phyloP scores from a whole-genome alignment of 37 sponge, comb jelly and placozoan genomes.

The Geodia barretti region DNA sequence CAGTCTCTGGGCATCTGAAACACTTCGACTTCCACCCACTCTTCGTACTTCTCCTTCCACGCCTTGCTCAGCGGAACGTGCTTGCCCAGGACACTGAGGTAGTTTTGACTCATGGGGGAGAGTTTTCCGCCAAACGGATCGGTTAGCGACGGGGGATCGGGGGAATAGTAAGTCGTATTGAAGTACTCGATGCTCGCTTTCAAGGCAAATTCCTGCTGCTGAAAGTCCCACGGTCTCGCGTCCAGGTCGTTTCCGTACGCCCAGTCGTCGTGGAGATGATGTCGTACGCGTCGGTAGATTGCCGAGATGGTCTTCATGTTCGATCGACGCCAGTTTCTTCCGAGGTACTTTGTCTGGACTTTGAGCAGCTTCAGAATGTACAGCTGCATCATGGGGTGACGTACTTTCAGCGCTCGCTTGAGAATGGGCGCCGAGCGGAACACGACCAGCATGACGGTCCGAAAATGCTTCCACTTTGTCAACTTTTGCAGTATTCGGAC shows the following conservation, averaged over 20 bases:
- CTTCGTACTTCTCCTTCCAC: constrained; percentile 86
- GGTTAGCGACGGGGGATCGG: not conserved
- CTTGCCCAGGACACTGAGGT: constrained; percentile 66
- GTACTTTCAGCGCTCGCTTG: constrained; percentile 91
- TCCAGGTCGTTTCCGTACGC: constrained; percentile 97
- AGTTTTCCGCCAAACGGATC: constrained; percentile 13
- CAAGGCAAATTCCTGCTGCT: constrained; percentile 80
- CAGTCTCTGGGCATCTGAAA: constrained; percentile 54
- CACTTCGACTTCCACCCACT: constrained; percentile 94
- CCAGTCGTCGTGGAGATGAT: constrained; percentile 96
- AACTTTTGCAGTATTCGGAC: constrained; percentile 91
- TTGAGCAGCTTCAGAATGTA: constrained; percentile 96
- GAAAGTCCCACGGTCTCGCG: constrained; percentile 91
- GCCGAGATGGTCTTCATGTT: constrained; percentile 95
- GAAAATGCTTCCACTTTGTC: constrained; percentile 95
- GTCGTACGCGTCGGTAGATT: constrained; percentile 92
- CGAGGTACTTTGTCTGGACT: constrained; percentile 88
- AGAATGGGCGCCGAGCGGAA: constrained; percentile 95
- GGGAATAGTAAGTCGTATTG: constrained; percentile 70
- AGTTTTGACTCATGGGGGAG: constrained; percentile 64
- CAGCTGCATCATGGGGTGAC: constrained; percentile 84
- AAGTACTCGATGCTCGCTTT: constrained; percentile 80
- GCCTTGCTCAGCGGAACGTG: constrained; percentile 65
- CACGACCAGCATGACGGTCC: constrained; percentile 93
- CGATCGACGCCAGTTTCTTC: constrained; percentile 87